Conservation (phyloP, 2,888 invertebrate species). For the Stenolophus ochropezus region DNA sequence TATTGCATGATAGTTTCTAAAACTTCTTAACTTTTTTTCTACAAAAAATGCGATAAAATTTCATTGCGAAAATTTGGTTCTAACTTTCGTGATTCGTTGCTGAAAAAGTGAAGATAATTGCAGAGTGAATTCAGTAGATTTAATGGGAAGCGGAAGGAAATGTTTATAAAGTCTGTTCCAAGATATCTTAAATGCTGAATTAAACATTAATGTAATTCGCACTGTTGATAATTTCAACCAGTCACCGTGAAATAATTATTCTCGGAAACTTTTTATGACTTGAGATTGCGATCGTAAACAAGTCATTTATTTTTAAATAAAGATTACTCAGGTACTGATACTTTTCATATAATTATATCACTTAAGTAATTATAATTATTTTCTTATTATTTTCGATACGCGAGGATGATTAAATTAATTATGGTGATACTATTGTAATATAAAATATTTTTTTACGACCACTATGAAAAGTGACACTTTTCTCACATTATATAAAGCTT, state of each 20-base stretch:
- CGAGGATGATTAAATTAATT: too few relatives aligned
- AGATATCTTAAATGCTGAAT: constrained; percentile 21
- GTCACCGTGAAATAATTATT: background rate
- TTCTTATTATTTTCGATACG: too few relatives aligned
- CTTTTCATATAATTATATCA: background rate
- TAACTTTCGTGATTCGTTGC: background rate
- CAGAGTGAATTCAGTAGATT: background rate
- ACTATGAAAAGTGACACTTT: too few relatives aligned
- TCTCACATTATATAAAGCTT: too few relatives aligned
- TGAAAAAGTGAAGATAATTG: background rate
- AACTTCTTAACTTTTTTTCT: background rate
- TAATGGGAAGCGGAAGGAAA: constrained; percentile 14
- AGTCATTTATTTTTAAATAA: background rate
- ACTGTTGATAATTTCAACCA: background rate
- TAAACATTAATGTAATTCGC: background rate
- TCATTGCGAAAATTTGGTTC: background rate
- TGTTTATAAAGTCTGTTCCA: background rate
- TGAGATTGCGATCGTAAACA: too few relatives aligned
- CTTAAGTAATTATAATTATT: too few relatives aligned
- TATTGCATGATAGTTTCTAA: constrained; percentile 29
- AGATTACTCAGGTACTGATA: background rate
- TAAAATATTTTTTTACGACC: too few relatives aligned
- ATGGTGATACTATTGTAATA: too few relatives aligned
- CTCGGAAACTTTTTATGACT: background rate
- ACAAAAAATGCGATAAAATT: constrained; percentile 7